These are phyloP conservation scores for Diglossa brunneiventris DNA, from an alignment of 2,113 vertebrate genomes.

Conservation along the genomic window DNA sequence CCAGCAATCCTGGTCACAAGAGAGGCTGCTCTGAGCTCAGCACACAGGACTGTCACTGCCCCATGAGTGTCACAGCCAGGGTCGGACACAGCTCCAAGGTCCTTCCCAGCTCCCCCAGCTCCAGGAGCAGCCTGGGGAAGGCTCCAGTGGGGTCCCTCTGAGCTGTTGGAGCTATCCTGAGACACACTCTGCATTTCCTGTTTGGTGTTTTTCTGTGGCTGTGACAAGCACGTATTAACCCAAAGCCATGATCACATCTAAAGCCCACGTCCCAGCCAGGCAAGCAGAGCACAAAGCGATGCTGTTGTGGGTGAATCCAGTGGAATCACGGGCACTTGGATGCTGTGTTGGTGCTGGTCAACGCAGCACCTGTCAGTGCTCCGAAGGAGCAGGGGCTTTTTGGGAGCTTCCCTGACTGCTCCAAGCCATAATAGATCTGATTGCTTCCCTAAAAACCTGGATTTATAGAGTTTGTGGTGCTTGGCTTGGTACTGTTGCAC, in stretches of 20 bases:
- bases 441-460: not conserved
- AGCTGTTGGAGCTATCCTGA: not conserved
- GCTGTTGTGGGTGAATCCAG: not conserved
- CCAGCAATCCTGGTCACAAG: not conserved
- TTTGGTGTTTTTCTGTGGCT: not conserved
- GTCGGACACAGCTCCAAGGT: fast-evolving
- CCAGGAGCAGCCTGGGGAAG: fast-evolving
- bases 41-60: not conserved
- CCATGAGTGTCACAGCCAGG: not conserved
- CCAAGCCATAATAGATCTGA: not conserved
- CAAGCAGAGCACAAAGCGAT: not conserved
- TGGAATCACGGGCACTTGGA: fast-evolving
- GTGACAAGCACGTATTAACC: not conserved
- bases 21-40: not conserved
- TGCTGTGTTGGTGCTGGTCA: fast-evolving
- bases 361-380: not conserved
- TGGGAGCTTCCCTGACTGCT: not conserved
- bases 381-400: fast-evolving
- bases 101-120: not conserved
- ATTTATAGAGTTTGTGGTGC: not conserved
- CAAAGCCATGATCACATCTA: not conserved
- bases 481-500: not conserved
- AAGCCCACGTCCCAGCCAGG: not conserved
- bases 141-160: not conserved
- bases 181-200: not conserved